These are phyloP conservation scores for Baronia brevicornis DNA, from an alignment of 2,888 invertebrate species.

Conservation along the genomic window DNA sequence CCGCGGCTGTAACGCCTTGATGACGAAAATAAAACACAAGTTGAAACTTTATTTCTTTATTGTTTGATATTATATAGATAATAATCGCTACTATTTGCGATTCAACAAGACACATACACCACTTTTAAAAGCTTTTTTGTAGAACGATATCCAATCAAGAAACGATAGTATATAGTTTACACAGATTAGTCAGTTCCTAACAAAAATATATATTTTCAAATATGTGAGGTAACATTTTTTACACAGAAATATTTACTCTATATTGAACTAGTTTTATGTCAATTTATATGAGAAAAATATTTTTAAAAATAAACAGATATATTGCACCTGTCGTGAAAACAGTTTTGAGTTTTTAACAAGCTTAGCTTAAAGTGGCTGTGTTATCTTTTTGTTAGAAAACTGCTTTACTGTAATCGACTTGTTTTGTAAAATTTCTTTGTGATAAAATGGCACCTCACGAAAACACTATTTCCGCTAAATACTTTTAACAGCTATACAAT, in stretches of 20 bases:
- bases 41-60: conserved; percentile 47
- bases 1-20: no score
- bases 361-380: no score
- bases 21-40: no score
- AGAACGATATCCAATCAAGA: conserved; percentile 26
- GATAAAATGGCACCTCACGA: conserved; percentile 19
- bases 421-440: neutral
- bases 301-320: no score
- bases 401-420: neutral
- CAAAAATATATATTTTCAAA: conserved; percentile 53
- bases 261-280: neutral
- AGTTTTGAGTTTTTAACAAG: no score
- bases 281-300: conserved; percentile 5
- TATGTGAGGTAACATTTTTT: conserved; percentile 19
- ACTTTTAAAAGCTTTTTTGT: conserved; percentile 43
- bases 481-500: conserved; percentile 41
- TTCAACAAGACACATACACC: conserved; percentile 56
- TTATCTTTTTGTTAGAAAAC: neutral
- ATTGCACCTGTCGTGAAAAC: no score
- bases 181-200: conserved; percentile 47
- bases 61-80: conserved; percentile 46
- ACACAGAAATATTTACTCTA: conserved; percentile 4
- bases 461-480: conserved; percentile 23
- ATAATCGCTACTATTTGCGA: conserved; percentile 50
- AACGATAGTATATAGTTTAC: conserved; percentile 19